Percentiles rank a stretch among this genome's conserved stretches.
Evolutionary conservation across 2,888 invertebrate species (phyloP).

Genomic region (Drosophila paranaensis): DNA sequence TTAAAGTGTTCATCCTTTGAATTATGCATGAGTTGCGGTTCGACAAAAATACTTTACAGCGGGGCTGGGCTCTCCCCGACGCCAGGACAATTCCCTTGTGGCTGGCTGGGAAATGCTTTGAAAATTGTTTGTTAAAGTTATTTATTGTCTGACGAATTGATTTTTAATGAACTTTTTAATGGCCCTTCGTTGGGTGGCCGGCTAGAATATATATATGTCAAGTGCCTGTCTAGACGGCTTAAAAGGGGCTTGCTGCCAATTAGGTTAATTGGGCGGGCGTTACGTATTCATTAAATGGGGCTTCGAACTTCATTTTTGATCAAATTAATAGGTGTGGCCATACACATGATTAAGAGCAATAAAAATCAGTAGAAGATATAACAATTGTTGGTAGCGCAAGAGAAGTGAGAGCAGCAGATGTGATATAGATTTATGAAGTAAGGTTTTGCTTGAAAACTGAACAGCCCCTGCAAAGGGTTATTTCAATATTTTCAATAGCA

Average conservation of each 20-base stretch:
- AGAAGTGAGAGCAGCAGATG: not conserved
- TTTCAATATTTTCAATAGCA: not conserved
- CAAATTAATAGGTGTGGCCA: not conserved
- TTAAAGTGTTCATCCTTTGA: slow-evolving; percentile 56
- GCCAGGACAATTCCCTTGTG: slow-evolving; percentile 20
- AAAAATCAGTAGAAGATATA: not conserved
- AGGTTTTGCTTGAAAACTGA: accelerated
- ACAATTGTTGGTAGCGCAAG: not conserved
- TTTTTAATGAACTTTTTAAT: slow-evolving; percentile 55
- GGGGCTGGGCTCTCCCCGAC: slow-evolving; percentile 6
- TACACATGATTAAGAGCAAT: not conserved
- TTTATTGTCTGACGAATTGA: slow-evolving; percentile 57
- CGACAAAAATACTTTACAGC: slow-evolving; percentile 9
- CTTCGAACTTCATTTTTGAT: not conserved
- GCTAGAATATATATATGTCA: slow-evolving; percentile 7
- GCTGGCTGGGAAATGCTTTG: slow-evolving; percentile 1
- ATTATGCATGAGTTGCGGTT: slow-evolving; percentile 47
- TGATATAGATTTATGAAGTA: not conserved
- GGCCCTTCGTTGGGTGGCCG: slow-evolving; percentile 8
- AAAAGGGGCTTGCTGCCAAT: slow-evolving; percentile 33
- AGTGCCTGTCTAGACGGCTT: slow-evolving; percentile 51
- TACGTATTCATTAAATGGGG: slow-evolving; percentile 3
- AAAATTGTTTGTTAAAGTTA: slow-evolving; percentile 30
- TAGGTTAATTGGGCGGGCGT: slow-evolving; percentile 51
- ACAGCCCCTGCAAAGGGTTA: not conserved